phyloP scores from a whole-genome alignment of 2,113 vertebrate genomes.

The Ophiodon elongatus region DNA sequence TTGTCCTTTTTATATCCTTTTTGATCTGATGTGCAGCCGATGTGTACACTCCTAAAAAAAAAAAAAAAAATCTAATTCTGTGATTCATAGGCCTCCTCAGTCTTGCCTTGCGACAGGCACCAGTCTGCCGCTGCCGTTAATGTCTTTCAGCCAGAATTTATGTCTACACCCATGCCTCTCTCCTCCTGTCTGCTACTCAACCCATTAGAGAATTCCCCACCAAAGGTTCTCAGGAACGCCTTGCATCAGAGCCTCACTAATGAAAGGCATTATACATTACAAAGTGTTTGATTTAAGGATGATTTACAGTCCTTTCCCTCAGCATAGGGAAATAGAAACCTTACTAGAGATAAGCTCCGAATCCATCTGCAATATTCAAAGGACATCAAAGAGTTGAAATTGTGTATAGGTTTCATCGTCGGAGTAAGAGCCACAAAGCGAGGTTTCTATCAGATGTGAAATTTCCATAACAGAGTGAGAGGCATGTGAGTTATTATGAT shows the following conservation, averaged over 20 bases:
- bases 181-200: slow-evolving; percentile 65
- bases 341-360: slow-evolving; percentile 70
- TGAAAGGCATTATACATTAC: slow-evolving; percentile 84
- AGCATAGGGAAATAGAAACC: slow-evolving; percentile 52
- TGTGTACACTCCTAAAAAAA: slow-evolving; percentile 57
- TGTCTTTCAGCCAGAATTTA: slow-evolving; percentile 74
- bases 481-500: slow-evolving; percentile 67
- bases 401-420: slow-evolving; percentile 63
- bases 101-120: slow-evolving; percentile 66
- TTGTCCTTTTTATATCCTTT: slow-evolving; percentile 57
- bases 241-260: slow-evolving; percentile 77
- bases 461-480: slow-evolving; percentile 78
- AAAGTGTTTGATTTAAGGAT: slow-evolving; percentile 83
- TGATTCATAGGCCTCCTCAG: slow-evolving; percentile 72
- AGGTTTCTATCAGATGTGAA: slow-evolving; percentile 68
- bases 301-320: slow-evolving; percentile 73
- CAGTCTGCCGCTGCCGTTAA: slow-evolving; percentile 71
- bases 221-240: slow-evolving; percentile 64
- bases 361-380: slow-evolving; percentile 73
- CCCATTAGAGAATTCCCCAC: slow-evolving; percentile 75
- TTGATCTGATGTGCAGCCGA: slow-evolving; percentile 59
- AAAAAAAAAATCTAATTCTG: slow-evolving; percentile 62
- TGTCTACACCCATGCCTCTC: slow-evolving; percentile 68
- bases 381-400: slow-evolving; percentile 78
- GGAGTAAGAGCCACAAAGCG: slow-evolving; percentile 52